Evolutionary conservation across 1,140 invertebrate species (phyloP), one percentile per base, ranked within the genome.

Genomic region (Hycleus phaleratus): DNA sequence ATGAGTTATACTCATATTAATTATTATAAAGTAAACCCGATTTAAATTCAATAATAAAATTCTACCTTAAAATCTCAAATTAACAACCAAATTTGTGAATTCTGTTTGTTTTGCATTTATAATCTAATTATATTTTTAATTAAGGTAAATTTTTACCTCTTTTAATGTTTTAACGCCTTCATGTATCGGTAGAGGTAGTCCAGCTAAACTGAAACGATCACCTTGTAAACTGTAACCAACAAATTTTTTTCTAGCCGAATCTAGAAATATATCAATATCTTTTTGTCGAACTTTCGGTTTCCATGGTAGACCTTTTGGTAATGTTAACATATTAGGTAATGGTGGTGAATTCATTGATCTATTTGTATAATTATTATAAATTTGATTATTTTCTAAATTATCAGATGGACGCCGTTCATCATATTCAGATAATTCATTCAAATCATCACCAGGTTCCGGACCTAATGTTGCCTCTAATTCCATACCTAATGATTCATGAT

Each of bases 281-380:
- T 90, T 92, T 68, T 93, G 88, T 24, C 92, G 79, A n/a, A 97
- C 94, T 83, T 98, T 98, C 6, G 95, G 93, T 60, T 87, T 85
- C 95, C 95, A 98, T 1, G 95, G 95, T 59, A 98, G 78, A 56
- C 86, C 84, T 46, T 56, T 58, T 10, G 62, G 62, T 6, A 64
- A 8, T 7, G 61, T 45, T 11, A 64, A 40, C 12, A 59, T 49
- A 32, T 44, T 49, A 9, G 51, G 58, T 38, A 46, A 46, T 12
- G 58, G 55, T 40, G 59, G 44, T 10, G 64, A 60, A 10, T 62
- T 58, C 26, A 59, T 58, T n/a, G 64, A 39, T 40, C 65, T 56
- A 49, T 60, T 48, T 11, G 10, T 51, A 48, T 49, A 67, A 46
- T 68, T 70, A 45, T 54, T 63, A 50, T 61, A 65, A 39, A 67